These are phyloP conservation scores for Psittacus erithacus DNA, from an alignment of 2,113 vertebrate genomes.

Conservation along the genomic window DNA sequence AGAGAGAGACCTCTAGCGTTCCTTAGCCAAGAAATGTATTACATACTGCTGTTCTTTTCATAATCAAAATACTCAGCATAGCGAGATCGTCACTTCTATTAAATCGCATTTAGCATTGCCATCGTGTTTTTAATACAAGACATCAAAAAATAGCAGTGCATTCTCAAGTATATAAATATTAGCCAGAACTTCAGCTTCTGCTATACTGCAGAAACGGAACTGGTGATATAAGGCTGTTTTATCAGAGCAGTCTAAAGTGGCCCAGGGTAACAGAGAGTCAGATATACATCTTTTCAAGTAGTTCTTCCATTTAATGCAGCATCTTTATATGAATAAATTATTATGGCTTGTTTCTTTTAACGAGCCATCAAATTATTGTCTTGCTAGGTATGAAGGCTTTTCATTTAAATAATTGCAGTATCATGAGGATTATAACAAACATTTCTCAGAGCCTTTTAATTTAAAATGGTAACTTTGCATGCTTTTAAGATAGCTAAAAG, in stretches of 20 bases:
- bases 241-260: background rate
- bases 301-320: background rate
- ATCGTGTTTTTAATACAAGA: background rate
- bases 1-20: slow-evolving; percentile 77
- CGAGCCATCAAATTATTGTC: background rate
- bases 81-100: background rate
- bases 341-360: background rate
- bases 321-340: background rate
- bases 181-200: background rate
- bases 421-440: background rate
- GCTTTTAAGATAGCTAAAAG: background rate
- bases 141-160: background rate
- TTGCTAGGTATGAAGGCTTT: background rate
- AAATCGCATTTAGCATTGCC: background rate
- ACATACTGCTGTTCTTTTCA: background rate
- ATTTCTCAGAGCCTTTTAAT: background rate
- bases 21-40: background rate
- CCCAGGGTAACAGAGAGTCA: background rate
- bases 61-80: background rate
- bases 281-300: background rate
- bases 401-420: background rate
- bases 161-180: background rate
- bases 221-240: background rate
- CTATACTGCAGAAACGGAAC: background rate
- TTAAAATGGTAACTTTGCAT: background rate